These are phyloP conservation scores for Alsophila aescularia DNA, from an alignment of 2,888 invertebrate genomes.

Conservation along the genomic window DNA sequence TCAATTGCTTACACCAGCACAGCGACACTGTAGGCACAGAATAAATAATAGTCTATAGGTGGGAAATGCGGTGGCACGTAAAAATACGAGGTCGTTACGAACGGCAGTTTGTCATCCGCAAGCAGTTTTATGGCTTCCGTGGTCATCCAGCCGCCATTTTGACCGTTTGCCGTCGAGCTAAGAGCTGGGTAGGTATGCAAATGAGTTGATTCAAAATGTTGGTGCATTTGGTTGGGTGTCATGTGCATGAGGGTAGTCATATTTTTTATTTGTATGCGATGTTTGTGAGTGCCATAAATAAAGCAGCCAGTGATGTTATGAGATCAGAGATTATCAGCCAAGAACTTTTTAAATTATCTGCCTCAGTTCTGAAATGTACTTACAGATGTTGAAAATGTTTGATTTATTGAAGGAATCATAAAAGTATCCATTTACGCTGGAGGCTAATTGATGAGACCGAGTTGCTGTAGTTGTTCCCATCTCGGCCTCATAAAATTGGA, in stretches of 20 bases:
- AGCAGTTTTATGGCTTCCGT: constrained; percentile 64
- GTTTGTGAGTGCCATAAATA: neutral
- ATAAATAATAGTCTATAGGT: too few species aligned
- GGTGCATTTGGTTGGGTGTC: constrained; percentile 12
- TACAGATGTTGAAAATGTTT: too few species aligned
- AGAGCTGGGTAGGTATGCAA: constrained; percentile 43
- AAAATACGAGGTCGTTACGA: constrained; percentile 67
- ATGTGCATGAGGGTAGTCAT: neutral
- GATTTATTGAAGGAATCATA: too few species aligned
- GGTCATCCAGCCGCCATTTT: constrained; percentile 51
- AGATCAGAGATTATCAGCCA: too few species aligned
- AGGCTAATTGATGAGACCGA: too few species aligned
- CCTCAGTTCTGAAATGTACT: too few species aligned
- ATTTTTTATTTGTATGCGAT: neutral
- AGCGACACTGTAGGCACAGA: constrained; percentile 29
- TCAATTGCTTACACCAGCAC: constrained; percentile 20
- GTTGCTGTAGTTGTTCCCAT: too few species aligned
- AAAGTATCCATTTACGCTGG: too few species aligned
- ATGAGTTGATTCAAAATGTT: constrained; percentile 21
- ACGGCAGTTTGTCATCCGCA: constrained; percentile 67
- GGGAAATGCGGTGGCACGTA: constrained; percentile 61
- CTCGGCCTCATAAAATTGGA: too few species aligned
- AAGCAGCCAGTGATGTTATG: neutral
- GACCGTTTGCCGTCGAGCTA: constrained; percentile 25
- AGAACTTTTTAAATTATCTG: too few species aligned